Evolutionary conservation across 2,797 vertebrate genomes (phyloP), one percentile per base, ranked within the genome.

Genomic region (Sebastes nivosus): DNA sequence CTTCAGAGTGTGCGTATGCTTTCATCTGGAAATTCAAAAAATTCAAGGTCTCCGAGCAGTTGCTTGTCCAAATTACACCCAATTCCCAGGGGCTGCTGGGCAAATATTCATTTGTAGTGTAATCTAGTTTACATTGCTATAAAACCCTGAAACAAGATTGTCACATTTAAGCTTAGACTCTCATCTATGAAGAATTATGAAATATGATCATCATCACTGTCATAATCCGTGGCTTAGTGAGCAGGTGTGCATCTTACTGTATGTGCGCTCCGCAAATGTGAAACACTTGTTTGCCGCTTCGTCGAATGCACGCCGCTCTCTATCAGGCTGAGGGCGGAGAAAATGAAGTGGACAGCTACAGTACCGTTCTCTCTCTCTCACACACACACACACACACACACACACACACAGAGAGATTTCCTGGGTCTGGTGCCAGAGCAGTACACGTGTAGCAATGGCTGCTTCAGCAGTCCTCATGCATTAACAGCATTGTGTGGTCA

Each of bases 131-230:
- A 36, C 57, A 58, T 70, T 60, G 32, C 52, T 75, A 16, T 13
- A 52, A 66, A 70, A 79, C 14, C 46, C 42, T 55, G 32, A 76
- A 87, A 87, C 68, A 57, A 74, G 72, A 83, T 80, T 46, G 32
- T 42, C 52, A 27, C 67, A 65, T 84, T 84, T 32, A 60, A 71
- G 60, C 36, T 55, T 9, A n/a, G 30, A 74, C 27, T 79, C 46
- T 65, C 30, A 50, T 63, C 63, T 75, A 29, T 82, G 74, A 81
- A 78, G 79, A 81, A 88, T 87, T 77, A 82, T 42, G 50, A 88
- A 85, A 83, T 67, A 46, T 63, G 79, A 86, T 87, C 75, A 84
- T 87, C 75, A 52, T 52, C 18, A 69, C 60, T 68, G 65, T 70
- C 57, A 29, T 78, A 75, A 88, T 84, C 85, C 55, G 2, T 18